Percentiles rank a stretch among this genome's conserved stretches.
These are phyloP conservation scores for Sycophila sp. DNA, from an alignment of 1,140 invertebrate genomes.

Conservation along the genomic window DNA sequence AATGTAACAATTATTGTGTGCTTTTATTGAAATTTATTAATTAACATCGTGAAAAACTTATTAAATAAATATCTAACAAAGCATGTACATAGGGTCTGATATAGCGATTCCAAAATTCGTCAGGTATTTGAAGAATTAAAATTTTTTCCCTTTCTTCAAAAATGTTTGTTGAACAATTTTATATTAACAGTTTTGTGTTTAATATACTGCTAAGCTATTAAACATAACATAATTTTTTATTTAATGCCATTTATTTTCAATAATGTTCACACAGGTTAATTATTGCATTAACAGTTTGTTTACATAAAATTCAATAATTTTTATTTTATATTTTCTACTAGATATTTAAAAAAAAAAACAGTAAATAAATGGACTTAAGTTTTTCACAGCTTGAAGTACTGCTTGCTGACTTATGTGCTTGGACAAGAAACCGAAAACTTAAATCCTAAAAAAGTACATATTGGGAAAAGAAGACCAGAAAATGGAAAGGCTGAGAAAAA, in stretches of 20 bases:
- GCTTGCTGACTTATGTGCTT: conserved; percentile 50
- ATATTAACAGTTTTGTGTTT: conserved; percentile 35
- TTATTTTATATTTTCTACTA: not conserved
- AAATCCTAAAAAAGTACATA: too few relatives aligned
- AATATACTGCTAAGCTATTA: conserved; percentile 46
- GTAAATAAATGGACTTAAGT: conserved; percentile 49
- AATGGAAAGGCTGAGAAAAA: too few relatives aligned
- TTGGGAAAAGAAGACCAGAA: too few relatives aligned
- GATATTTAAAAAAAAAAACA: conserved; percentile 37
- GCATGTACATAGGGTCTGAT: conserved; percentile 48
- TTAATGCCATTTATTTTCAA: not conserved
- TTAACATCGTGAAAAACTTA: conserved; percentile 21
- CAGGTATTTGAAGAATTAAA: not conserved
- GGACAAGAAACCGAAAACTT: too few relatives aligned
- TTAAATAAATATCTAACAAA: conserved; percentile 49
- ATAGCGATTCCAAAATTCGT: conserved; percentile 48
- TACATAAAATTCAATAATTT: conserved; percentile 19
- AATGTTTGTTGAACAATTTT: conserved; percentile 18
- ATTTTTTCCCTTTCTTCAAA: conserved; percentile 2
- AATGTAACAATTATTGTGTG: too few relatives aligned
- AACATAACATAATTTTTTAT: conserved; percentile 38
- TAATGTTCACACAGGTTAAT: conserved; percentile 38
- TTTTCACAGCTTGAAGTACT: conserved; percentile 48
- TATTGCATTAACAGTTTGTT: conserved; percentile 41
- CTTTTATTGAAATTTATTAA: conserved; percentile 22